Conservation (phyloP, 2,113 vertebrate species). For the Miniopterus natalensis region DNA sequence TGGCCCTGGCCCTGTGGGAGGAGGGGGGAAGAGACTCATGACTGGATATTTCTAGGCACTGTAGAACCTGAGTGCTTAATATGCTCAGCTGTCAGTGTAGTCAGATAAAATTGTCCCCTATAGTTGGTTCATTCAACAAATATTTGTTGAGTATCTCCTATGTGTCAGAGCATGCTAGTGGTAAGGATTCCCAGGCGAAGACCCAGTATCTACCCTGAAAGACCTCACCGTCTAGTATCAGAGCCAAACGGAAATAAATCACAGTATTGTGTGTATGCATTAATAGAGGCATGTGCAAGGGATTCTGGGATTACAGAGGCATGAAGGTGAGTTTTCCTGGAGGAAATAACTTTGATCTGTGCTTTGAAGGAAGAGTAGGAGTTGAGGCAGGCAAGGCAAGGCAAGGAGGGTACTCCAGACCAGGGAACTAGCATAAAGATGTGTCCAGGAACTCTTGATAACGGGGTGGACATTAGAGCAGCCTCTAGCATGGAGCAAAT, state of each 20-base stretch:
- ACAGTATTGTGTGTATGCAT: conserved; percentile 17
- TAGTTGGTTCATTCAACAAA: background rate
- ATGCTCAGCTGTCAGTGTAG: background rate
- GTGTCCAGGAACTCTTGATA: background rate
- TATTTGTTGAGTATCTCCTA: background rate
- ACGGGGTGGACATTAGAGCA: background rate
- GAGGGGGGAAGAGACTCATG: background rate
- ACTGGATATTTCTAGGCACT: background rate
- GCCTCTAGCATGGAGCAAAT: background rate
- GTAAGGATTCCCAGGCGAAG: conserved; percentile 34
- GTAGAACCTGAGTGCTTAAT: conserved; percentile 14
- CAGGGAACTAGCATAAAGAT: background rate
- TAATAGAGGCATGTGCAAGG: background rate
- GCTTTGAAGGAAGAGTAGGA: conserved; percentile 64
- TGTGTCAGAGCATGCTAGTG: conserved; percentile 16
- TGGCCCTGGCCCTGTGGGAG: background rate
- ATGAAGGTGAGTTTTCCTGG: background rate
- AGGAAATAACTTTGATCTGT: background rate
- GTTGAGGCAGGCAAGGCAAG: background rate
- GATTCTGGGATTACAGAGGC: background rate
- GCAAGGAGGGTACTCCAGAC: background rate
- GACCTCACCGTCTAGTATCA: conserved; percentile 2
- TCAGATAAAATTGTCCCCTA: background rate
- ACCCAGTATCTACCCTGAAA: background rate
- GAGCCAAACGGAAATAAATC: conserved; percentile 2